Conservation (phyloP, 23 tunicate genomes). For the Ciona savignyi region DNA sequence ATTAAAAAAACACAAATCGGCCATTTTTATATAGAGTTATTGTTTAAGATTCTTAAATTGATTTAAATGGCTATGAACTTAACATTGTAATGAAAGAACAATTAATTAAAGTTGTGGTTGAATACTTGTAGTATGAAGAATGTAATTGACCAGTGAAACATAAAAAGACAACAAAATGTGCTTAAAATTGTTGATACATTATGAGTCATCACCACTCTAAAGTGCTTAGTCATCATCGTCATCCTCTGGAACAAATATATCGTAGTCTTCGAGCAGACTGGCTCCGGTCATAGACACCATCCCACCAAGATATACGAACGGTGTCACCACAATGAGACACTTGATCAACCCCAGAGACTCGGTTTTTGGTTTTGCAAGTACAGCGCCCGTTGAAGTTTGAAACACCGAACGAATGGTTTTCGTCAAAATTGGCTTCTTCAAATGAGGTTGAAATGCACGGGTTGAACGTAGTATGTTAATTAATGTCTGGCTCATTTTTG, state of each 20-base stretch:
- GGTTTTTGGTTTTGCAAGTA: conserved; percentile 45
- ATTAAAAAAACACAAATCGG: no score
- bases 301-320: conserved; percentile 83
- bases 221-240: conserved; percentile 61
- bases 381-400: conserved; percentile 34
- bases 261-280: conserved; percentile 88
- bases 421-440: not conserved
- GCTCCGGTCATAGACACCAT: conserved; percentile 92
- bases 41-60: no score
- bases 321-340: conserved; percentile 42
- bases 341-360: conserved; percentile 47
- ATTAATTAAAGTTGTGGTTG: no score
- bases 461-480: not conserved
- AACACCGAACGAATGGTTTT: not conserved
- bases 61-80: no score
- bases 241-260: conserved; percentile 95
- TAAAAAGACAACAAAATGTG: no score
- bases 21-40: no score
- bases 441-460: not conserved
- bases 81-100: no score
- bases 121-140: no score
- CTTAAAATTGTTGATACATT: no score
- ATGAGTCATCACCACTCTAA: no score
- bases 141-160: no score
- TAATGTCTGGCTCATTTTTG: not conserved